Conservation (phyloP, 2,888 invertebrate genomes). For the Caenorhabditis zanzibari region DNA sequence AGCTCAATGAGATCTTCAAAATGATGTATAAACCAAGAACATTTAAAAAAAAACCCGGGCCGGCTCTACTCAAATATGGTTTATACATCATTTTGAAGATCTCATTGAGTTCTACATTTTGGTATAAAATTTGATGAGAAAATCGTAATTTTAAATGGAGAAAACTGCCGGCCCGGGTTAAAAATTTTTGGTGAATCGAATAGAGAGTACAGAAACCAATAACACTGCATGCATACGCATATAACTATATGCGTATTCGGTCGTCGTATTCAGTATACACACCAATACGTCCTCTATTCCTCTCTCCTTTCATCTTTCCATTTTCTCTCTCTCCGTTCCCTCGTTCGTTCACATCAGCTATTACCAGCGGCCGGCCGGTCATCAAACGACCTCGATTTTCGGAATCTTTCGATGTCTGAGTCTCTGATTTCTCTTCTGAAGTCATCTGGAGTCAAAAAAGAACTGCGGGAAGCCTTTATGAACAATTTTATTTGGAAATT, state of each 20-base stretch:
- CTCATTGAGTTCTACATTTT: too few species aligned
- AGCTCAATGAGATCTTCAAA: too few species aligned
- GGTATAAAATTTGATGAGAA: too few species aligned
- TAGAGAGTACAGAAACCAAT: neutral
- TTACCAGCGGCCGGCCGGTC: neutral
- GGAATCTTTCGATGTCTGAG: neutral
- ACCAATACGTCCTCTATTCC: neutral
- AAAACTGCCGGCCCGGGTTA: too few species aligned
- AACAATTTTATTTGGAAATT: neutral
- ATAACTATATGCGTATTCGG: conserved; percentile 34
- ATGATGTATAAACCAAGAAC: too few species aligned
- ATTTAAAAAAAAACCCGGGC: too few species aligned
- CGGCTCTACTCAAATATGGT: too few species aligned
- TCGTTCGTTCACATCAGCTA: conserved; percentile 1
- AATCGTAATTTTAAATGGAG: too few species aligned
- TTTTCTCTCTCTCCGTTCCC: conserved; percentile 1
- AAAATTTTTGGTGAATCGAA: neutral
- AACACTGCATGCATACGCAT: neutral
- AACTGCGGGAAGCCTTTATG: neutral
- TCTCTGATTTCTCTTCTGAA: too few species aligned
- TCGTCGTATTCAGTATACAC: neutral
- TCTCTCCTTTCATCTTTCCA: conserved; percentile 6
- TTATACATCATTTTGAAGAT: too few species aligned
- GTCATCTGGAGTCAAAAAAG: conserved; percentile 1
- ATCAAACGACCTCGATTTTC: conserved; percentile 23